Evolutionary conservation across 2,888 invertebrate genomes (phyloP).

Genomic region (Phengaris arion): DNA sequence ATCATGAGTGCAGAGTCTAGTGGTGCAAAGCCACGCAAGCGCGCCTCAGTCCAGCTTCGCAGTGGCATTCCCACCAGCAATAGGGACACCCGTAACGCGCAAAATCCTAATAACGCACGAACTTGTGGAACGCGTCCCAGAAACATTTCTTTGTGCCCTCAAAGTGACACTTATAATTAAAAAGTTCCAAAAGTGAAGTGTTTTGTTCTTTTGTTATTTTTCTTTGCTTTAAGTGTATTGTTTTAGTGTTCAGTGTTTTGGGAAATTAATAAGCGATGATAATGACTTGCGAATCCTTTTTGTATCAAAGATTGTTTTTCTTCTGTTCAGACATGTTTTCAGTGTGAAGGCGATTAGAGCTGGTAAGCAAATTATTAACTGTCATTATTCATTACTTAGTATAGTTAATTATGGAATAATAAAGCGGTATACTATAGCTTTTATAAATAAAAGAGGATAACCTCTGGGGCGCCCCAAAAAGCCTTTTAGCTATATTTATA

Average conservation of each 20-base stretch:
- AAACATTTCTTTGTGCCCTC: constrained; percentile 16
- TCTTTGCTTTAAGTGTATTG: constrained; percentile 44
- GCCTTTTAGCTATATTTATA: too few species aligned
- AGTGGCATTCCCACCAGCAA: constrained; percentile 63
- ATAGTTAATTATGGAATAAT: background rate
- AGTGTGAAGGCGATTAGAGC: background rate
- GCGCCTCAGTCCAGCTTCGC: constrained; percentile 60
- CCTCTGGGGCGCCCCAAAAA: too few species aligned
- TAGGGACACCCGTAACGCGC: constrained; percentile 55
- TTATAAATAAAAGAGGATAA: too few species aligned
- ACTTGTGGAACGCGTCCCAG: constrained; percentile 30
- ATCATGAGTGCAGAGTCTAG: constrained; percentile 65
- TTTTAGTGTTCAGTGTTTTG: constrained; percentile 49
- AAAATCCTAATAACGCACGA: constrained; percentile 43
- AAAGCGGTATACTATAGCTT: background rate
- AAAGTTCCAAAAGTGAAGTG: constrained; percentile 38
- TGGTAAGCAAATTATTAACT: constrained; percentile 17
- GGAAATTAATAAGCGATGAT: constrained; percentile 41
- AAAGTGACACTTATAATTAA: constrained; percentile 33
- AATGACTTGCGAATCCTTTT: constrained; percentile 30
- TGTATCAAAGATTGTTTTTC: constrained; percentile 24
- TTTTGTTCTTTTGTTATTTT: constrained; percentile 38
- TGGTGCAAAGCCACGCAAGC: constrained; percentile 73
- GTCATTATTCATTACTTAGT: background rate
- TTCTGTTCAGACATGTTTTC: background rate